Conservation (phyloP, 2,797 vertebrate species). For the Lindbergichthys nudifrons region DNA sequence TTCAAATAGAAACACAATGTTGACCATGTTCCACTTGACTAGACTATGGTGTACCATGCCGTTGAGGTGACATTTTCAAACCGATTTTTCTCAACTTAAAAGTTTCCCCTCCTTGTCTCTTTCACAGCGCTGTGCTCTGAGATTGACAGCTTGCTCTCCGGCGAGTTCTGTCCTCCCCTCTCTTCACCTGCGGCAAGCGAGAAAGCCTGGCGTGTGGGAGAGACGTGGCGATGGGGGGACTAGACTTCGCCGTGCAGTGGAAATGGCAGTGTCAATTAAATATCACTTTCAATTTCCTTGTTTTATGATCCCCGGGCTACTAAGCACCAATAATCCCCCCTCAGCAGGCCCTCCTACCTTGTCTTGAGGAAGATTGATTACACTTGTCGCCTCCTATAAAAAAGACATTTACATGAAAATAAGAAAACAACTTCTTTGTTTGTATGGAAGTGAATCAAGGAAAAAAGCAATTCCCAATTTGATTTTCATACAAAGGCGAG, state of each 20-base stretch:
- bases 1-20: slow-evolving; percentile 65
- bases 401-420: slow-evolving; percentile 93
- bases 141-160: slow-evolving; percentile 83
- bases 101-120: slow-evolving; percentile 74
- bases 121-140: slow-evolving; percentile 70
- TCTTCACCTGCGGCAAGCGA: slow-evolving; percentile 80
- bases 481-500: slow-evolving; percentile 85
- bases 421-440: slow-evolving; percentile 88
- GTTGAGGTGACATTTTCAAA: slow-evolving; percentile 84
- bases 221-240: slow-evolving; percentile 62
- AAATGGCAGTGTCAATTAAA: slow-evolving; percentile 93
- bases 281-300: slow-evolving; percentile 92
- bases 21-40: slow-evolving; percentile 73
- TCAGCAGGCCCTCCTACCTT: slow-evolving; percentile 87
- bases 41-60: slow-evolving; percentile 49
- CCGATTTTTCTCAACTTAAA: slow-evolving; percentile 79
- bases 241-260: slow-evolving; percentile 79
- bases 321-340: slow-evolving; percentile 91
- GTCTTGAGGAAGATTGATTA: slow-evolving; percentile 93
- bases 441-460: slow-evolving; percentile 85
- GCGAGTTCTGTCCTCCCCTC: slow-evolving; percentile 71
- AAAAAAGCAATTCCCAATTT: slow-evolving; percentile 87
- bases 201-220: slow-evolving; percentile 72
- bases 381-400: slow-evolving; percentile 86
- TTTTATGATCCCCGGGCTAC: slow-evolving; percentile 90